These are phyloP conservation scores for Philopedon plagiatum DNA, from an alignment of 2,888 invertebrate species.

Conservation along the genomic window DNA sequence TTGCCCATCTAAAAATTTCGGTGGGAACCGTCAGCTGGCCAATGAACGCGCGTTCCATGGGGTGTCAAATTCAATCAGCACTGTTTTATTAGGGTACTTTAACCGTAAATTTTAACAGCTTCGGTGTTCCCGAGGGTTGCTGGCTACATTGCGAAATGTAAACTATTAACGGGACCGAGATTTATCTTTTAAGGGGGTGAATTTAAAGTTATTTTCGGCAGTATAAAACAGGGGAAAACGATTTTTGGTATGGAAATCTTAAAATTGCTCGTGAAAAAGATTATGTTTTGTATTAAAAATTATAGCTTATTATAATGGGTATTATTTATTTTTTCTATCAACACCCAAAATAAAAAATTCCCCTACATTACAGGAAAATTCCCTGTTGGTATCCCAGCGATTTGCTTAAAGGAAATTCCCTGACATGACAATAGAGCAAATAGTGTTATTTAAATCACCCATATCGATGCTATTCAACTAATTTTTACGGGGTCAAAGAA, in stretches of 20 bases:
- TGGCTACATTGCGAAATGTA: conserved; percentile 47
- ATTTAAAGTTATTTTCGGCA: conserved; percentile 35
- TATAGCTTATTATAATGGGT: no score
- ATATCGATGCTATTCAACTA: conserved; percentile 15
- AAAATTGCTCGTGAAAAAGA: no score
- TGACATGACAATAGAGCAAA: no score
- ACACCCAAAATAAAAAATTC: no score
- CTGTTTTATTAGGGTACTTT: conserved; percentile 68
- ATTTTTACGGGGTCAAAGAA: conserved; percentile 51
- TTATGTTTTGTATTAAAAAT: no score
- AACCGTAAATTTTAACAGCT: conserved; percentile 63
- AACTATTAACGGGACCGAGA: conserved; percentile 41
- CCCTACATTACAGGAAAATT: no score
- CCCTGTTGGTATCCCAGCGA: no score
- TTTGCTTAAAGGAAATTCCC: no score
- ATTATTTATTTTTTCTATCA: no score
- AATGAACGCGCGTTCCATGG: conserved; percentile 64
- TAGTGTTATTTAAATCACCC: no score
- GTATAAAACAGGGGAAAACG: not conserved
- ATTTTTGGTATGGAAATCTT: not conserved
- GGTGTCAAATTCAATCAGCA: conserved; percentile 69
- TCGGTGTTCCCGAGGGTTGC: conserved; percentile 45
- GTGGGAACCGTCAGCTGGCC: conserved; percentile 66
- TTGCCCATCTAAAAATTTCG: conserved; percentile 46
- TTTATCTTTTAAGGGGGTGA: conserved; percentile 34